These are phyloP conservation scores for Perizoma affinitatum DNA, from an alignment of 2,888 invertebrate species.

Conservation along the genomic window DNA sequence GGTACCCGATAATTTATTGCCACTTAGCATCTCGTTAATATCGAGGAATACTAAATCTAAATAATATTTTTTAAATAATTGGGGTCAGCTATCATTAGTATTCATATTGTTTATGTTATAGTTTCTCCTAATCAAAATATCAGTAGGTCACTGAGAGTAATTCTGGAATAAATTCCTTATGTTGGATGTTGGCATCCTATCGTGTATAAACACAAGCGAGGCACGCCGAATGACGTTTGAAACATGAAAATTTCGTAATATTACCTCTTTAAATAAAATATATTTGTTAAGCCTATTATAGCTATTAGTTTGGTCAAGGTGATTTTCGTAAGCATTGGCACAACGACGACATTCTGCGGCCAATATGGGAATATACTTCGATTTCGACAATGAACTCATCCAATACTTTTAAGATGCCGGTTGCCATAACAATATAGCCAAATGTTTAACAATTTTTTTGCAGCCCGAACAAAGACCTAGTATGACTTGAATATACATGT, in stretches of 20 bases:
- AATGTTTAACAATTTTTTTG: slow-evolving; percentile 22
- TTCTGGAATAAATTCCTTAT: slow-evolving; percentile 18
- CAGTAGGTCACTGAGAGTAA: slow-evolving; percentile 7
- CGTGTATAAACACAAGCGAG: slow-evolving; percentile 46
- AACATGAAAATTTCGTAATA: slow-evolving; percentile 68
- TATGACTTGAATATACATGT: slow-evolving; percentile 39
- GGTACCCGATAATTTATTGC: slow-evolving; percentile 20
- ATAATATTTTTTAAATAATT: slow-evolving; percentile 2
- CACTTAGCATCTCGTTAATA: slow-evolving; percentile 4
- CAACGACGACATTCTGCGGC: slow-evolving; percentile 42
- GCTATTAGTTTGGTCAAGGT: slow-evolving; percentile 73
- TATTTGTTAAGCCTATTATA: slow-evolving; percentile 75
- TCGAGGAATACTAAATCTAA: neutral
- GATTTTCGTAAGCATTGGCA: slow-evolving; percentile 72
- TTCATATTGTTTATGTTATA: neutral
- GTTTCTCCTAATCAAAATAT: neutral
- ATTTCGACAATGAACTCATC: slow-evolving; percentile 37
- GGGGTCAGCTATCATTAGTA: slow-evolving; percentile 10
- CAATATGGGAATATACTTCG: slow-evolving; percentile 47
- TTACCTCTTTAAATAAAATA: slow-evolving; percentile 65
- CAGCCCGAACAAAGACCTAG: slow-evolving; percentile 28
- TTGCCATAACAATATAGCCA: neutral
- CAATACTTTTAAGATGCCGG: slow-evolving; percentile 8
- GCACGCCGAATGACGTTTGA: slow-evolving; percentile 50
- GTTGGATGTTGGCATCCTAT: slow-evolving; percentile 28